These are phyloP conservation scores for Synergus gifuensis DNA, from an alignment of 2,888 invertebrate genomes.

Conservation along the genomic window DNA sequence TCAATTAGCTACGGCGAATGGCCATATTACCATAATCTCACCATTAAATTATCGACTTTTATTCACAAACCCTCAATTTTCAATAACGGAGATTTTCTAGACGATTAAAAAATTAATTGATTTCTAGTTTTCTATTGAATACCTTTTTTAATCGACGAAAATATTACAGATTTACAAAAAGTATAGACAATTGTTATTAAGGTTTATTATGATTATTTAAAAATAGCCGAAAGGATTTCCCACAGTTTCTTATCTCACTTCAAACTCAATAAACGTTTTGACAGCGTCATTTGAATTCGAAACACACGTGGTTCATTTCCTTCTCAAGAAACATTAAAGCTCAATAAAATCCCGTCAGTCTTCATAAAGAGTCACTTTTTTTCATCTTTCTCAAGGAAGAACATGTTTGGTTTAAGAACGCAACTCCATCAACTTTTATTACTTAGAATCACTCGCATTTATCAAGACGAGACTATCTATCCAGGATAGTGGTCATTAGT, in stretches of 20 bases:
- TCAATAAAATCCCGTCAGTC: constrained; percentile 37
- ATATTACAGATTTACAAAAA: too few species aligned
- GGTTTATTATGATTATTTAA: background rate
- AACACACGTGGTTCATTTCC: constrained; percentile 11
- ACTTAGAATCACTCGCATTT: constrained; percentile 31
- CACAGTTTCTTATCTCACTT: constrained; percentile 14
- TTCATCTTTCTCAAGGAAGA: background rate
- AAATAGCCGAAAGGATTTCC: background rate
- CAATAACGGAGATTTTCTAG: background rate
- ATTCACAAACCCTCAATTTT: constrained; percentile 11
- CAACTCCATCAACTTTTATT: constrained; percentile 38
- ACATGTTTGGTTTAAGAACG: constrained; percentile 23
- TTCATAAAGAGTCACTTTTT: constrained; percentile 14
- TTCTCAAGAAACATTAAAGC: background rate
- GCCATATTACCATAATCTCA: constrained; percentile 29
- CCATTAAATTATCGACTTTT: constrained; percentile 23
- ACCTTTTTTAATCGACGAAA: background rate
- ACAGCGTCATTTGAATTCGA: constrained; percentile 8
- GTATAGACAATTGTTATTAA: too few species aligned
- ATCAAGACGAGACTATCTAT: constrained; percentile 20
- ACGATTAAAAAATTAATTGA: background rate
- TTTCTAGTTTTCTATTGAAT: background rate
- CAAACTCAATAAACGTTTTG: constrained; percentile 4
- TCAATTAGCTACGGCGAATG: constrained; percentile 30
- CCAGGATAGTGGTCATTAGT: constrained; percentile 24